These are phyloP conservation scores for Calameuta pallipes DNA, from an alignment of 2,888 invertebrate species.

Conservation along the genomic window DNA sequence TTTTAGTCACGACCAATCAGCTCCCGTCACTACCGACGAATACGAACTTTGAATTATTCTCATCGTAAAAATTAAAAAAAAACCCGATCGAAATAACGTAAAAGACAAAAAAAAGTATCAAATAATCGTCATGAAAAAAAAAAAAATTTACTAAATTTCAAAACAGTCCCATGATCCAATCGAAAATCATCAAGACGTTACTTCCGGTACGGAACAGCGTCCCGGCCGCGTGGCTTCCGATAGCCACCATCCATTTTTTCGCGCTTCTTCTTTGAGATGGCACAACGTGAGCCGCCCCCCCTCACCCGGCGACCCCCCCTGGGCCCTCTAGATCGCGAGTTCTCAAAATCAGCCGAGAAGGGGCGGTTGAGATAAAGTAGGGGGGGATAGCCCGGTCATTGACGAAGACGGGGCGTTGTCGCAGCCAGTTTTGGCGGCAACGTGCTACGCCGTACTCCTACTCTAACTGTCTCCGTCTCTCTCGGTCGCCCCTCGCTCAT, in stretches of 20 bases:
- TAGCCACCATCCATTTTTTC: not conserved
- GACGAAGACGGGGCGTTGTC: slow-evolving; percentile 5
- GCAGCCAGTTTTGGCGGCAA: slow-evolving; percentile 12
- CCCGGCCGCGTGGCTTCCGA: not conserved
- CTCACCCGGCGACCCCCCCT: not conserved
- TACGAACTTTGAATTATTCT: not conserved
- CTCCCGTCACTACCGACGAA: not conserved
- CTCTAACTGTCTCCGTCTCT: not conserved
- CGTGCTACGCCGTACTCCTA: slow-evolving; percentile 4
- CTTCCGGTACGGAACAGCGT: not conserved
- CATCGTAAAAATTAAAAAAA: not conserved
- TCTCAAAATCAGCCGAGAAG: not conserved
- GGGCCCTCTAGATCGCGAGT: not conserved
- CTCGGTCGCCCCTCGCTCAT: not conserved
- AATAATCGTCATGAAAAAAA: not conserved
- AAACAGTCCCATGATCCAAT: not conserved
- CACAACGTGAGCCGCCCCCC: not conserved
- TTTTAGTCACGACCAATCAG: not conserved
- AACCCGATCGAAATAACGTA: not conserved
- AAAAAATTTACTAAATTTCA: not conserved
- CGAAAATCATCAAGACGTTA: not conserved
- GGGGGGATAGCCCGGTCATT: not conserved
- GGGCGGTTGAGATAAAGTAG: not conserved
- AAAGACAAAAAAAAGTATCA: not conserved
- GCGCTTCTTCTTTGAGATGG: not conserved